Base-by-base conservation (phyloP, 2,888 invertebrate species). In the Matsumyia berberina region DNA sequence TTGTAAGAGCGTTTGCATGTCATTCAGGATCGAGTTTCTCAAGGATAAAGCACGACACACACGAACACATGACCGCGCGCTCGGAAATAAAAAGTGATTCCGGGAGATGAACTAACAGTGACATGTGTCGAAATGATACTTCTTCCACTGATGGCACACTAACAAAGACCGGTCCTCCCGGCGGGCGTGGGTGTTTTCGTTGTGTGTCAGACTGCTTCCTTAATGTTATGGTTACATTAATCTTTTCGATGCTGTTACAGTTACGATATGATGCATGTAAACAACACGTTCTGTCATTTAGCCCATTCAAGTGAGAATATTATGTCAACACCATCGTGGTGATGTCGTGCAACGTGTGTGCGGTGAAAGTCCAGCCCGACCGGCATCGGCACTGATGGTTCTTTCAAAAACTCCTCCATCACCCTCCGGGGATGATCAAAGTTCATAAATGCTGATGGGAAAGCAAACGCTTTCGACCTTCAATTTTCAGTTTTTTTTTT, bases 81-180 rank as follows among this genome's bases (percentile, higher is more conserved):
- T 51, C 73, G 69, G 64, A 70, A 76, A 69, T 69, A 69, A 74
- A 76, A 81, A 66, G 39, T 60, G 57, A 81, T 81, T 76, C 58
- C 70, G n/a, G 31, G 46, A 64, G 69, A 77, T 66, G 76, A 81
- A 66, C 81, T 57, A 57, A 77, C 70, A 44, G 66, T 82, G 81
- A 82, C 77, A 77, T 82, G 77, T 82, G 81, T 82, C 77, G 77
- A 77, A 77, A 77, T 70, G 64, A 77, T 82, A 66, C 70, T 55
- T 72, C 76, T 69, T 76, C 70, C 64, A 70, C 42, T 70, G 70
- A 81, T 58, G 69, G 53, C 69, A 80, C 74, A 67, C 46, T 69
- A 24, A 58, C 46, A 80, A 69, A 74, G 55, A 35, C 19, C 7
- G 42, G 7, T 19, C 33, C 46, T 46, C 2, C 17, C 19, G 15